These are phyloP conservation scores for Willisornis vidua DNA, from an alignment of 2,113 vertebrate genomes.

Conservation along the genomic window DNA sequence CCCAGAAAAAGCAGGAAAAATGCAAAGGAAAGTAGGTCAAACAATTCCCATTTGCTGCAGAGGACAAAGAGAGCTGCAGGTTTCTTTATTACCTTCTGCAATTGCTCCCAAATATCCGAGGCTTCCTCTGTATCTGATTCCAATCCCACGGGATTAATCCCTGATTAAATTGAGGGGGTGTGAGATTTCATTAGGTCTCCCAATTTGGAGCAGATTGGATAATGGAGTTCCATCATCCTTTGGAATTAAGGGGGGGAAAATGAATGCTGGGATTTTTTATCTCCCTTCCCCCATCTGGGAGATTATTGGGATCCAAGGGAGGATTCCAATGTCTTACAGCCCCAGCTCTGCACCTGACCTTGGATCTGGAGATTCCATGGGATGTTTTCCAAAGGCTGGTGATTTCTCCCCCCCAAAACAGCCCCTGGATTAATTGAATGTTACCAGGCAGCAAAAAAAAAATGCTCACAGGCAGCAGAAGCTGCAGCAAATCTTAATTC, in stretches of 20 bases:
- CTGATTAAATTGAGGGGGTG: slow-evolving; percentile 58
- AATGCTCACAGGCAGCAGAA: slow-evolving; percentile 39
- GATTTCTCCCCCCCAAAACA: neutral
- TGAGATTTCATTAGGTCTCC: slow-evolving; percentile 66
- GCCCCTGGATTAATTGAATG: neutral
- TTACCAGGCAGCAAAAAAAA: neutral
- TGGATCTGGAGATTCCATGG: neutral
- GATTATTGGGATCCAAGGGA: slow-evolving; percentile 28
- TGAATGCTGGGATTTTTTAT: slow-evolving; percentile 21
- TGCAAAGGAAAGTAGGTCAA: slow-evolving; percentile 43
- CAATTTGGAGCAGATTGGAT: slow-evolving; percentile 66
- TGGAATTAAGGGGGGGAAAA: slow-evolving; percentile 6
- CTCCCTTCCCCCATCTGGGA: slow-evolving; percentile 15
- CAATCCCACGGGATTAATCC: slow-evolving; percentile 54
- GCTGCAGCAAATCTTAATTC: neutral
- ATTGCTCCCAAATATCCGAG: slow-evolving; percentile 41
- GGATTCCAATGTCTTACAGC: neutral
- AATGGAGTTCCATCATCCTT: slow-evolving; percentile 58
- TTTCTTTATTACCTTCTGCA: slow-evolving; percentile 41
- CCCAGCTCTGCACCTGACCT: neutral
- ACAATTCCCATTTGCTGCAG: neutral
- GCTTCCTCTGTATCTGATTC: slow-evolving; percentile 47
- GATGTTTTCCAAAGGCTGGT: neutral
- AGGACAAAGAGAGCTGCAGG: slow-evolving; percentile 17
- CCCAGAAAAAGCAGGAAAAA: neutral